Percentiles rank a stretch among this genome's conserved stretches.
Conservation (phyloP, 2,113 vertebrate genomes). For the Takifugu bimaculatus region DNA sequence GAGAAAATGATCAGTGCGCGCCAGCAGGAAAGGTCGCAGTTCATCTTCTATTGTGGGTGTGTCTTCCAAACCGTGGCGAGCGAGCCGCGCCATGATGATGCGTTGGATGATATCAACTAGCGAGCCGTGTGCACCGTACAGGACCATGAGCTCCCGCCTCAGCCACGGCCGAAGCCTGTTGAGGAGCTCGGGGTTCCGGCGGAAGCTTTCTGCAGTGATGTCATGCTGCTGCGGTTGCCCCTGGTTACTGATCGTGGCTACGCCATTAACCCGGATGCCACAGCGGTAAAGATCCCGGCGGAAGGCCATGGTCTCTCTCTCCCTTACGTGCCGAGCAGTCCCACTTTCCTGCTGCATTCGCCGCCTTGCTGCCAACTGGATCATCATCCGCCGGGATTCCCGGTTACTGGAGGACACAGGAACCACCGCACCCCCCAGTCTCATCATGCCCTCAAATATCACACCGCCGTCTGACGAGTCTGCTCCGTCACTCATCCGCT, state of each 20-base stretch:
- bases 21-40: conserved; percentile 83
- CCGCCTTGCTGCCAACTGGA: conserved; percentile 31
- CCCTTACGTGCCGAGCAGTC: conserved; percentile 25
- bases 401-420: conserved; percentile 10
- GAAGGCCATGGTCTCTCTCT: conserved; percentile 45
- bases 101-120: conserved; percentile 85
- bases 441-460: conserved; percentile 64
- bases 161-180: conserved; percentile 85
- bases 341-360: conserved; percentile 49
- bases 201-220: conserved; percentile 84
- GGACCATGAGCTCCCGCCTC: conserved; percentile 83
- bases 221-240: conserved; percentile 77
- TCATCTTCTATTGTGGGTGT: conserved; percentile 77
- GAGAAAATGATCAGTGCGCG: conserved; percentile 86
- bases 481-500: conserved; percentile 38
- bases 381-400: conserved; percentile 33
- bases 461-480: conserved; percentile 78
- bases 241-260: conserved; percentile 46
- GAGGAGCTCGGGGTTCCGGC: conserved; percentile 78
- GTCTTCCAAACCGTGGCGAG: conserved; percentile 81
- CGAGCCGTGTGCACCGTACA: conserved; percentile 83
- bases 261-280: conserved; percentile 75
- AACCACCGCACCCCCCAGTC: conserved; percentile 2
- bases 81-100: conserved; percentile 82
- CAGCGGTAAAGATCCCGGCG: conserved; percentile 57